Conservation (phyloP, 2,113 vertebrate species). For the Lanius collurio region DNA sequence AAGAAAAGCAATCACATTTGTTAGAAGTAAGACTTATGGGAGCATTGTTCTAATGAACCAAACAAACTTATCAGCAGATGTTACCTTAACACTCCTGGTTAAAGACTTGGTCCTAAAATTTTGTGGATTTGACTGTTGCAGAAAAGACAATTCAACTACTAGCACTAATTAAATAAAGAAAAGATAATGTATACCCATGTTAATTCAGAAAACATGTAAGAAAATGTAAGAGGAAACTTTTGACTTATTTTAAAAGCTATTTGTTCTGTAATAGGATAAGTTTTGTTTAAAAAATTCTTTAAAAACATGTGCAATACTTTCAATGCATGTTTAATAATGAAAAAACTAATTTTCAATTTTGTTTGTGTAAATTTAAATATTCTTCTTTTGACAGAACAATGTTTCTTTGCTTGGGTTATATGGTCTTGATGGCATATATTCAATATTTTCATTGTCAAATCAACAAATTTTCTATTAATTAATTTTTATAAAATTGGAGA, state of each 20-base stretch:
- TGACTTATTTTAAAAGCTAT: neutral
- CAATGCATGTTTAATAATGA: neutral
- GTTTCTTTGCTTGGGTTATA: neutral
- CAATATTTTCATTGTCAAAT: neutral
- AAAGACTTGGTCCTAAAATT: neutral
- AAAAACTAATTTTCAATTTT: neutral
- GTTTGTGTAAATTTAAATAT: neutral
- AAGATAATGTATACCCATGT: neutral
- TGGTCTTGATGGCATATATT: neutral
- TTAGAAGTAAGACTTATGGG: neutral
- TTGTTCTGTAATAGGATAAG: neutral
- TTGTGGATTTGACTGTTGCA: neutral
- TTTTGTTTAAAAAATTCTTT: neutral
- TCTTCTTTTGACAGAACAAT: neutral
- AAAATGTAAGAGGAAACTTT: neutral
- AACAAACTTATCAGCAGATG: neutral
- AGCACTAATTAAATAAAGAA: neutral
- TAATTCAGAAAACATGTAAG: neutral
- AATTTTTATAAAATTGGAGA: neutral
- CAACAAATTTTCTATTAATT: neutral
- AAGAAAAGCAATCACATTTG: neutral
- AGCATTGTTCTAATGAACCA: neutral
- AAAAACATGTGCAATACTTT: slow-evolving; percentile 31
- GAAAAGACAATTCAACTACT: neutral
- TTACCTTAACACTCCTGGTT: neutral